A percentile compares a stretch with the other conserved stretches of the same genome.
phyloP scores from a whole-genome alignment of 2,888 invertebrate genomes.

The Parnassius mnemosyne region DNA sequence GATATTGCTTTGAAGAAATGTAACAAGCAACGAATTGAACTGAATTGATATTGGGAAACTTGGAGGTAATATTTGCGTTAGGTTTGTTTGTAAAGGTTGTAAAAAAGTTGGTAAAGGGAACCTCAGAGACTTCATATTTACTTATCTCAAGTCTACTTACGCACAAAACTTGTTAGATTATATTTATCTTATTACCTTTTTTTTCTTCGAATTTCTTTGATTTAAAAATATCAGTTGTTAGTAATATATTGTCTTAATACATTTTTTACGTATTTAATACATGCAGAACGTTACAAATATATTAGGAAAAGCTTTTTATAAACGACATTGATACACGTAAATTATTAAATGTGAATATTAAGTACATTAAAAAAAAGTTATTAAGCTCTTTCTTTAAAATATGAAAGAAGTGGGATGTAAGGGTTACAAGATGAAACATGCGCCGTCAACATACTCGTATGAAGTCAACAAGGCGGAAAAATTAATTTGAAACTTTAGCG shows the following conservation, averaged over 20 bases:
- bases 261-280: no score
- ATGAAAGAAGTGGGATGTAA: no score
- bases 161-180: conserved; percentile 3
- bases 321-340: no score
- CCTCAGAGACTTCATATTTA: conserved; percentile 8
- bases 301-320: no score
- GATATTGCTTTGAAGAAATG: conserved; percentile 12
- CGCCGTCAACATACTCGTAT: conserved; percentile 2
- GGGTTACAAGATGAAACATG: conserved; percentile 1
- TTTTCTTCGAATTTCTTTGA: no score
- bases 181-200: neutral
- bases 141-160: neutral
- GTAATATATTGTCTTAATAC: no score
- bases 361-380: no score
- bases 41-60: conserved; percentile 20
- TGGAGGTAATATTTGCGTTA: conserved; percentile 24
- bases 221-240: no score
- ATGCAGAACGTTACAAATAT: no score
- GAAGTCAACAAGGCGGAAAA: conserved; percentile 16
- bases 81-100: conserved; percentile 22
- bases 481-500: conserved; percentile 22
- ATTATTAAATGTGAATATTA: no score
- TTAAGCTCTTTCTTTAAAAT: no score
- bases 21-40: conserved; percentile 21
- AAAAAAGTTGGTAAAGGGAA: conserved; percentile 6